These are phyloP conservation scores for Eupeodes luniger DNA, from an alignment of 2,888 invertebrate species.

Conservation along the genomic window DNA sequence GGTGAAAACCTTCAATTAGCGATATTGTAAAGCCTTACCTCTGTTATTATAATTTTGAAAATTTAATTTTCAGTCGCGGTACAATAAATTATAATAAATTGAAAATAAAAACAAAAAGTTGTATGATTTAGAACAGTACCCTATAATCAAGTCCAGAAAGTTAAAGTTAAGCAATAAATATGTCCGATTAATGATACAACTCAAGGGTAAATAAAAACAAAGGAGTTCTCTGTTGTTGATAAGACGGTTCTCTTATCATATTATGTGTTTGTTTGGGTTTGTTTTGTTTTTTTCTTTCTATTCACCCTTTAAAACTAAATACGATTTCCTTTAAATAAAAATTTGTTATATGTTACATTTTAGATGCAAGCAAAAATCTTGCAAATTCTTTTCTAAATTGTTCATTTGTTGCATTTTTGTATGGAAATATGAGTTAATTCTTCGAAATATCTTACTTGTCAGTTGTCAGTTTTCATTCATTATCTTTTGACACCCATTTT, in stretches of 20 bases:
- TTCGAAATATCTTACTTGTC: not conserved
- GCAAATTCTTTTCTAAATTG: not conserved
- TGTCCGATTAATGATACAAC: slow-evolving; percentile 8
- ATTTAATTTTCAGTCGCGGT: no score
- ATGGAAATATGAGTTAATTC: not conserved
- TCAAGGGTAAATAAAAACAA: slow-evolving; percentile 21
- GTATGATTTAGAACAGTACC: not conserved
- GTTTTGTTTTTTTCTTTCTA: not conserved
- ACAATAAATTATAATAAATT: not conserved
- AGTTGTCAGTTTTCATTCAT: slow-evolving; percentile 21
- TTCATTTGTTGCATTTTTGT: no score
- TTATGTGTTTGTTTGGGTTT: slow-evolving; percentile 24
- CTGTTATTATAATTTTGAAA: no score
- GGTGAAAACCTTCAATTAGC: no score
- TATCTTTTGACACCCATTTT: slow-evolving; percentile 23
- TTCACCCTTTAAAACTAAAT: not conserved
- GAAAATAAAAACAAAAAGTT: not conserved
- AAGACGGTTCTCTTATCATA: slow-evolving; percentile 11
- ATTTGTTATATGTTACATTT: not conserved
- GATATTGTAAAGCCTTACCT: no score
- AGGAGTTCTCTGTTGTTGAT: slow-evolving; percentile 12
- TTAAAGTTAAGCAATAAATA: slow-evolving; percentile 12
- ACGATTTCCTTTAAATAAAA: not conserved
- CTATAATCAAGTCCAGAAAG: slow-evolving; percentile 1
- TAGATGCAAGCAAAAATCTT: not conserved